These are phyloP conservation scores for Leuciscus waleckii DNA, from an alignment of 2,797 vertebrate genomes.

Conservation along the genomic window DNA sequence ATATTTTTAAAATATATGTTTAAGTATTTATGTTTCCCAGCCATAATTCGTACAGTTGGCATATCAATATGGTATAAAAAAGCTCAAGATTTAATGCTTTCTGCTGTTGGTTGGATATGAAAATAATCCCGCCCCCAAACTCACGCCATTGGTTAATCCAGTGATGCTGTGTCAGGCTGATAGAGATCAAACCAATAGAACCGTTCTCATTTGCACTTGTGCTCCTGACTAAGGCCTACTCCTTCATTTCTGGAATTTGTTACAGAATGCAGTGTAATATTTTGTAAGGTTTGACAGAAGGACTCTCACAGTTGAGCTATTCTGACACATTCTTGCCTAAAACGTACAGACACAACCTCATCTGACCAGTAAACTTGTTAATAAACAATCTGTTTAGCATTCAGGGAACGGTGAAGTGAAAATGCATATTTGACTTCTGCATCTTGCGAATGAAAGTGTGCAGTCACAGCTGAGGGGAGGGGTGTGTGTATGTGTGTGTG, in stretches of 20 bases:
- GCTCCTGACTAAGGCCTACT: background rate
- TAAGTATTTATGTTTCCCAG: background rate
- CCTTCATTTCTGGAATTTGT: background rate
- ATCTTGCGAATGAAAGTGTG: constrained; percentile 13
- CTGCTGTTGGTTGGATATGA: background rate
- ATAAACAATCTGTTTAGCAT: constrained; percentile 24
- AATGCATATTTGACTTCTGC: constrained; percentile 8
- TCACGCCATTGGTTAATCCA: background rate
- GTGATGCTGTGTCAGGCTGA: background rate
- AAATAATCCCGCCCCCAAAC: background rate
- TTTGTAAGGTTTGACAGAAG: background rate
- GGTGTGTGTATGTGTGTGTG: background rate
- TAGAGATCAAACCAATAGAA: background rate
- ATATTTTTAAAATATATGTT: no score
- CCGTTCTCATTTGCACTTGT: background rate
- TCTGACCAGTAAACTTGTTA: background rate
- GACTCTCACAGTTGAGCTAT: background rate
- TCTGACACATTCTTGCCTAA: constrained; percentile 1
- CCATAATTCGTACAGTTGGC: background rate
- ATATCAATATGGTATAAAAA: no score
- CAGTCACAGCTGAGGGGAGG: background rate
- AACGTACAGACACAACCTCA: background rate
- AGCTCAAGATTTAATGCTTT: no score
- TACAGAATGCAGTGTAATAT: constrained; percentile 12
- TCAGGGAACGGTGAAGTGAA: background rate